phyloP scores from a whole-genome alignment of 1,140 invertebrate species.

The Tetraneura akinire region DNA sequence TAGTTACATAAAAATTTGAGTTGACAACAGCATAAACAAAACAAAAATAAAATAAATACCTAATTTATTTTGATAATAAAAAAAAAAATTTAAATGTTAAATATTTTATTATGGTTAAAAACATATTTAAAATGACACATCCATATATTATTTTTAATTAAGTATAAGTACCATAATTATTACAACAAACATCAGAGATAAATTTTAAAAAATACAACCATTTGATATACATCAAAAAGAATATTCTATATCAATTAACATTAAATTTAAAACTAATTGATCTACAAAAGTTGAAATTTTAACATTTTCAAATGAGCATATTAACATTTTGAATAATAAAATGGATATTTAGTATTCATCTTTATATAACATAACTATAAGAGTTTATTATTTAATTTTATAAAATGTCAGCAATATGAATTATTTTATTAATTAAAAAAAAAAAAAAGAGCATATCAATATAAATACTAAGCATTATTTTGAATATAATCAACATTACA shows the following conservation, averaged over 20 bases:
- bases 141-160: slow-evolving; percentile 23
- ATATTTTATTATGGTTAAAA: neutral
- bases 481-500: slow-evolving; percentile 10
- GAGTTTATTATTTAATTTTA: slow-evolving; percentile 9
- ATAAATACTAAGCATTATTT: slow-evolving; percentile 2
- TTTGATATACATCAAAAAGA: neutral
- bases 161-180: slow-evolving; percentile 27
- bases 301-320: neutral
- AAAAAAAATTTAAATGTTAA: neutral
- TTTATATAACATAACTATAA: neutral
- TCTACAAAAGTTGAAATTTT: neutral
- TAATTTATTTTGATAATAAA: slow-evolving; percentile 10
- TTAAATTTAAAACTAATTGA: neutral
- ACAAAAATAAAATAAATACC: slow-evolving; percentile 6
- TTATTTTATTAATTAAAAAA: neutral
- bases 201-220: neutral
- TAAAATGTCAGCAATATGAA: neutral
- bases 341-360: neutral
- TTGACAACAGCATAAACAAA: neutral
- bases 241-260: neutral
- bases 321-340: neutral
- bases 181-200: neutral
- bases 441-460: neutral
- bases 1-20: too few species aligned
- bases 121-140: slow-evolving; percentile 25